A percentile compares a stretch with the other conserved stretches of the same genome.
phyloP scores from a whole-genome alignment of 2,888 invertebrate species.

The Tachina fera region DNA sequence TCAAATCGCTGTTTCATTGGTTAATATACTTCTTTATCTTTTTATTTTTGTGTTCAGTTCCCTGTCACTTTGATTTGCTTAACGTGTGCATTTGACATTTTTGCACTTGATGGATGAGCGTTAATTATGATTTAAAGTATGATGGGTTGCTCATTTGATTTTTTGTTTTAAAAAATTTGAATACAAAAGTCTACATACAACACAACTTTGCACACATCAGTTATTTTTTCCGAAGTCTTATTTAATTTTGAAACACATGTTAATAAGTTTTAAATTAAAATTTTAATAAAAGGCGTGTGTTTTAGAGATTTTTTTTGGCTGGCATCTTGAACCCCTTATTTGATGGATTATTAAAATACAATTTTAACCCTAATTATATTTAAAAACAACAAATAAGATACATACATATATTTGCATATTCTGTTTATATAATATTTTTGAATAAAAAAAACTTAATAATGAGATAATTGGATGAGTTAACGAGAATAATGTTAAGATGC shows the following conservation, averaged over 20 bases:
- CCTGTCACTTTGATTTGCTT: slow-evolving; percentile 71
- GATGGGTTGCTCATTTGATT: slow-evolving; percentile 43
- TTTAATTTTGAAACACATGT: slow-evolving; percentile 63
- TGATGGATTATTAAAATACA: slow-evolving; percentile 65
- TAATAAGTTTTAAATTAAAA: slow-evolving; percentile 69
- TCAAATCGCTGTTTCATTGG: slow-evolving; percentile 8
- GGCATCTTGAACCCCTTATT: slow-evolving; percentile 24
- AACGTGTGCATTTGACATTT: slow-evolving; percentile 82
- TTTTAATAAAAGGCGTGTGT: slow-evolving; percentile 63
- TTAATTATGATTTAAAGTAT: slow-evolving; percentile 81
- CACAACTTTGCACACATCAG: slow-evolving; percentile 53
- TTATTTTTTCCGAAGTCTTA: slow-evolving; percentile 26
- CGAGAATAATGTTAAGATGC: too few relatives aligned
- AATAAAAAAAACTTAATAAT: too few relatives aligned
- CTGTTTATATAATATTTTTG: neutral
- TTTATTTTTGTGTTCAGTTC: slow-evolving; percentile 19
- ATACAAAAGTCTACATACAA: slow-evolving; percentile 41
- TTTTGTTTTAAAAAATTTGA: slow-evolving; percentile 9
- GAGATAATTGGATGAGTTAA: too few relatives aligned
- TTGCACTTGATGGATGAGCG: slow-evolving; percentile 82
- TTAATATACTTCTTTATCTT: neutral
- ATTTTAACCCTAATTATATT: slow-evolving; percentile 32
- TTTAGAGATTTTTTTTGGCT: neutral
- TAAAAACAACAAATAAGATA: neutral
- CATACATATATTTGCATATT: neutral